phyloP scores from a whole-genome alignment of 2,888 invertebrate species.

The Pyrocoelia pectoralis region DNA sequence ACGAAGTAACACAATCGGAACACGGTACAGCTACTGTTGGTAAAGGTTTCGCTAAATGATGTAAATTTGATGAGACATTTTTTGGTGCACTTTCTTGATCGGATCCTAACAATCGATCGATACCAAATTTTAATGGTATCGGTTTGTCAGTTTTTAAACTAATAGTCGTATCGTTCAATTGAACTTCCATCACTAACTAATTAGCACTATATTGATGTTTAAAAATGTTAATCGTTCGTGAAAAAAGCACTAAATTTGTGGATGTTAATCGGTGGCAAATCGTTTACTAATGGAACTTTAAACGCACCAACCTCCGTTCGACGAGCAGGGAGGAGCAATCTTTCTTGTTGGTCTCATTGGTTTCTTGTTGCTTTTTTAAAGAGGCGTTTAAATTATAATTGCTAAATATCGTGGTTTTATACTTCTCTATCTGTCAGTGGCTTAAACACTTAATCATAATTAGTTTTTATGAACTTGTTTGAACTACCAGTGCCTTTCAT shows the following conservation, averaged over 20 bases:
- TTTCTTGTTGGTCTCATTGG: constrained; percentile 45
- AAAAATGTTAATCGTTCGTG: not conserved
- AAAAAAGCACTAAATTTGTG: not conserved
- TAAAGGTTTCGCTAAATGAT: constrained; percentile 48
- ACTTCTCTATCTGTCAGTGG: constrained; percentile 22
- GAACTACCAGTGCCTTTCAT: not conserved
- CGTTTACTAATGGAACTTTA: constrained; percentile 39
- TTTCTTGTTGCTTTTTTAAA: constrained; percentile 43
- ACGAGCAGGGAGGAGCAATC: constrained; percentile 44
- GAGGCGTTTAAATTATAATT: constrained; percentile 39
- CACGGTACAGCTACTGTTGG: constrained; percentile 62
- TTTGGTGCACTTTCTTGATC: constrained; percentile 46
- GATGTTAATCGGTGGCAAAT: constrained; percentile 42
- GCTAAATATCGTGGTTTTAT: constrained; percentile 13
- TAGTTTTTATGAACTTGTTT: constrained; percentile 19
- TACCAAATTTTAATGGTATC: constrained; percentile 70
- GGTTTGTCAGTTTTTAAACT: constrained; percentile 16
- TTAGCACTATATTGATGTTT: not conserved
- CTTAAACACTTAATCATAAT: constrained; percentile 18
- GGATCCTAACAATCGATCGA: constrained; percentile 72
- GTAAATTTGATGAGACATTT: constrained; percentile 19
- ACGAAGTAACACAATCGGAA: constrained; percentile 71
- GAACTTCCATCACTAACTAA: constrained; percentile 11
- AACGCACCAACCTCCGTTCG: constrained; percentile 41
- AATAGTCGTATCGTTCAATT: constrained; percentile 10